Evolutionary conservation across 2,113 vertebrate species (phyloP).

Genomic region (Varanus komodoensis): DNA sequence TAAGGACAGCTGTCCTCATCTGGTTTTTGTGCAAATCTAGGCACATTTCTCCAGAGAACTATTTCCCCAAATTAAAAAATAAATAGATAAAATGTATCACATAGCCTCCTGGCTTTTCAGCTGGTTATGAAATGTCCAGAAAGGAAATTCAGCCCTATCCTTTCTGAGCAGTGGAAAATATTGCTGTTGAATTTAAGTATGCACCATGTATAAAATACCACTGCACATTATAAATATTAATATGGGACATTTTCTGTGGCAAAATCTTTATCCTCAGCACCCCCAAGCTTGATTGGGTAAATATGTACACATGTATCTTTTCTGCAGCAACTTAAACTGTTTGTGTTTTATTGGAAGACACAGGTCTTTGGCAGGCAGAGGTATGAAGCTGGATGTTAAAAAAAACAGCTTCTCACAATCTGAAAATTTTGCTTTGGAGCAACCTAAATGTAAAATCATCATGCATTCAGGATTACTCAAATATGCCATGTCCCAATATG

Average conservation of each 20-base stretch:
- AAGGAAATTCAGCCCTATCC: not conserved
- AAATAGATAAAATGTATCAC: not conserved
- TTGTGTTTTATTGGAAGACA: constrained; percentile 16
- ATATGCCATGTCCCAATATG: constrained; percentile 20
- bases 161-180: constrained; percentile 19
- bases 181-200: not conserved
- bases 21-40: constrained; percentile 49
- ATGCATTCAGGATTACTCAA: constrained; percentile 45
- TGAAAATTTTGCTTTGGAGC: constrained; percentile 27
- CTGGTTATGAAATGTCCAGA: not conserved
- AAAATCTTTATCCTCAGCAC: not conserved
- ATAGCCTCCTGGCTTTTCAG: not conserved
- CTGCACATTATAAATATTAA: constrained; percentile 24
- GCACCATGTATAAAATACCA: not conserved
- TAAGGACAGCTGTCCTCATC: constrained; percentile 33
- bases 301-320: not conserved
- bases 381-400: not conserved
- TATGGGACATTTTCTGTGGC: not conserved
- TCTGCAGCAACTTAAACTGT: not conserved
- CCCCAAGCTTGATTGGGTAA: constrained; percentile 11
- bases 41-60: constrained; percentile 28
- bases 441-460: constrained; percentile 46
- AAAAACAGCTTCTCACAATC: constrained; percentile 2
- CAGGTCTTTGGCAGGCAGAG: not conserved
- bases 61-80: constrained; percentile 32